These are phyloP conservation scores for Saccostrea glomerata DNA, from an alignment of 1,140 invertebrate genomes.

Conservation along the genomic window DNA sequence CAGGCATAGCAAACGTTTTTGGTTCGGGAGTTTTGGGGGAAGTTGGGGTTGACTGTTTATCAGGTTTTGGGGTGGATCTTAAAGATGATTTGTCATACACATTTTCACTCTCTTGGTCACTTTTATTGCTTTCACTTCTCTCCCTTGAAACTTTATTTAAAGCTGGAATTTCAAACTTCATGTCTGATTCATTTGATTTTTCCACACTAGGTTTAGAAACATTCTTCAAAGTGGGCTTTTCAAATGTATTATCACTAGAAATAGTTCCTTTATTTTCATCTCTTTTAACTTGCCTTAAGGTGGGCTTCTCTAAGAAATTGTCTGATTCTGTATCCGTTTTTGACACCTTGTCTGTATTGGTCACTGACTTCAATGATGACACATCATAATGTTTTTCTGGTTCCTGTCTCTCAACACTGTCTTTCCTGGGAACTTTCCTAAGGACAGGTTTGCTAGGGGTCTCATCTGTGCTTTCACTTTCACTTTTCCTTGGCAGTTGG, in stretches of 20 bases:
- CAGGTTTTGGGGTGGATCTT: conserved; percentile 40
- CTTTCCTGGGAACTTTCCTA: conserved; percentile 42
- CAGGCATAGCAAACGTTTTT: conserved; percentile 54
- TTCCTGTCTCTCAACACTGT: conserved; percentile 2
- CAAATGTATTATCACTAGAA: conserved; percentile 39
- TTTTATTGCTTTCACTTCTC: conserved; percentile 17
- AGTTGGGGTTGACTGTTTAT: neutral
- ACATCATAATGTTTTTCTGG: conserved; percentile 17
- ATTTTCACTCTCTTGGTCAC: conserved; percentile 39
- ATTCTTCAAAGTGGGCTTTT: conserved; percentile 46
- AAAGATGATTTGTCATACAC: conserved; percentile 49
- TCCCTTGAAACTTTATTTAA: conserved; percentile 47
- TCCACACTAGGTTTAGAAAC: conserved; percentile 37
- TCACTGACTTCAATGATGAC: conserved; percentile 16
- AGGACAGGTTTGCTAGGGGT: conserved; percentile 42
- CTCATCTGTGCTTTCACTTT: conserved; percentile 23
- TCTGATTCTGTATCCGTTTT: conserved; percentile 32
- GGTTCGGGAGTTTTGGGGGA: conserved; percentile 43
- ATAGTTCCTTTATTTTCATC: conserved; percentile 6
- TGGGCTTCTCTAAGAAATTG: conserved; percentile 17
- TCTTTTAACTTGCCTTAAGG: conserved; percentile 19
- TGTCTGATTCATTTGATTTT: conserved; percentile 44
- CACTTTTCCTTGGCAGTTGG: neutral
- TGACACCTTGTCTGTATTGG: neutral
- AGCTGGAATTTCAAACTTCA: conserved; percentile 48